Conservation (phyloP, 2,113 vertebrate genomes). For the Tragelaphus buxtoni region DNA sequence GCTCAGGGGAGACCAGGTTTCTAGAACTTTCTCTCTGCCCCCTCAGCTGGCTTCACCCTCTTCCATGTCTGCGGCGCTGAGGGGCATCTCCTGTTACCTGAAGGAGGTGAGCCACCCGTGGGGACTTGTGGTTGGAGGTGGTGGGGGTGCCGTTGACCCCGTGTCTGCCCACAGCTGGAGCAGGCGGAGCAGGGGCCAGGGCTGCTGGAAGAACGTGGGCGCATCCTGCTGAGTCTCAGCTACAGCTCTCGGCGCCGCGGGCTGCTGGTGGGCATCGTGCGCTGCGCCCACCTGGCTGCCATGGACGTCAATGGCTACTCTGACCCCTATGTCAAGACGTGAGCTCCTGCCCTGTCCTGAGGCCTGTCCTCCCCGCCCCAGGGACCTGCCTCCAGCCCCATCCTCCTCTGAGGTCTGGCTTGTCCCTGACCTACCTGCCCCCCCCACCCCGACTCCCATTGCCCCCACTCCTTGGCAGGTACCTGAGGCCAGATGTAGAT, state of each 20-base stretch:
- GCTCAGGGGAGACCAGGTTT: background rate
- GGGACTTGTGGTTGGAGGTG: background rate
- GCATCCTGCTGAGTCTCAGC: slow-evolving; percentile 86
- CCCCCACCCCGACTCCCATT: background rate
- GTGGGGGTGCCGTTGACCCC: background rate
- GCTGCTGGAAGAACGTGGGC: slow-evolving; percentile 87
- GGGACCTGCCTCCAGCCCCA: background rate
- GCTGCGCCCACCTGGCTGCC: slow-evolving; percentile 90
- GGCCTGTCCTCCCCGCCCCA: background rate
- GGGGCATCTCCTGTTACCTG: slow-evolving; percentile 91
- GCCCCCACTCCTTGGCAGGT: slow-evolving; percentile 72
- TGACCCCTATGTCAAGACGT: slow-evolving; percentile 91
- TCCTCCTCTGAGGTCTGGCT: background rate
- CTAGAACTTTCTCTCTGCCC: slow-evolving; percentile 2
- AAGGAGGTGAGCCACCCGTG: slow-evolving; percentile 83
- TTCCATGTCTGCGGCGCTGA: slow-evolving; percentile 86
- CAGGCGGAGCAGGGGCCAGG: slow-evolving; percentile 84
- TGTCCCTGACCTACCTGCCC: background rate
- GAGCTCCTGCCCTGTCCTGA: slow-evolving; percentile 57
- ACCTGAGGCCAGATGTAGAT: slow-evolving; percentile 88
- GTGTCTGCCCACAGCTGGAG: slow-evolving; percentile 80
- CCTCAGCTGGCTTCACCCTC: slow-evolving; percentile 87
- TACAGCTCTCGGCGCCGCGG: slow-evolving; percentile 78
- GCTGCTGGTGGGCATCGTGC: slow-evolving; percentile 86
- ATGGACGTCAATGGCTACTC: slow-evolving; percentile 93